A percentile compares a stretch with the other conserved stretches of the same genome.
These are phyloP conservation scores for Zosterops lateralis DNA, from an alignment of 2,113 vertebrate species.

Conservation along the genomic window DNA sequence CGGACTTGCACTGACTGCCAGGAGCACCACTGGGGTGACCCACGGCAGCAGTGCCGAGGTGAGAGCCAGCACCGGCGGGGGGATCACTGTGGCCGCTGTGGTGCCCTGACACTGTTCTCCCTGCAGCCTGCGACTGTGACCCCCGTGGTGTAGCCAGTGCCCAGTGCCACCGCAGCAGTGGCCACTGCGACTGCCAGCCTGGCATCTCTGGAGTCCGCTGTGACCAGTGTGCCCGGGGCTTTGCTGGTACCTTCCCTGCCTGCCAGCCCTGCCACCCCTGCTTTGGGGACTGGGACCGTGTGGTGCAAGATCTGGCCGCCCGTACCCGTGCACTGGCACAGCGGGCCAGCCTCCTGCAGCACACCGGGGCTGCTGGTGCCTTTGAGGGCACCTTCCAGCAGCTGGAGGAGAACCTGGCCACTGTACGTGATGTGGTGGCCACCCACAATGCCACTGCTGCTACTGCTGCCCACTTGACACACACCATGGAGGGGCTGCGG, in stretches of 20 bases:
- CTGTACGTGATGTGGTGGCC: constrained; percentile 80
- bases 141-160: constrained; percentile 82
- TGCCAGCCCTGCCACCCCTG: constrained; percentile 94
- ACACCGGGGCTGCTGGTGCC: constrained; percentile 81
- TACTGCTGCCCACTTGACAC: constrained; percentile 77
- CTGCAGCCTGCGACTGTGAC: constrained; percentile 91
- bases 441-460: constrained; percentile 82
- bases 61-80: not conserved
- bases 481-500: constrained; percentile 86
- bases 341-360: constrained; percentile 82
- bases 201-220: constrained; percentile 93
- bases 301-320: constrained; percentile 89
- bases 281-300: constrained; percentile 96
- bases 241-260: constrained; percentile 86
- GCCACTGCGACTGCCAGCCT: constrained; percentile 89
- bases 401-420: constrained; percentile 84
- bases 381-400: constrained; percentile 83
- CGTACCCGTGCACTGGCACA: constrained; percentile 79
- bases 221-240: constrained; percentile 94
- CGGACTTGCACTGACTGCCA: constrained; percentile 88
- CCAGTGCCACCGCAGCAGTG: constrained; percentile 86
- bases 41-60: constrained; percentile 87
- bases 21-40: constrained; percentile 94
- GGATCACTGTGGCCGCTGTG: rapidly evolving
- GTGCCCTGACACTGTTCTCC: not conserved